Conservation (phyloP, 1,140 invertebrate genomes). For the Megathymus violae region DNA sequence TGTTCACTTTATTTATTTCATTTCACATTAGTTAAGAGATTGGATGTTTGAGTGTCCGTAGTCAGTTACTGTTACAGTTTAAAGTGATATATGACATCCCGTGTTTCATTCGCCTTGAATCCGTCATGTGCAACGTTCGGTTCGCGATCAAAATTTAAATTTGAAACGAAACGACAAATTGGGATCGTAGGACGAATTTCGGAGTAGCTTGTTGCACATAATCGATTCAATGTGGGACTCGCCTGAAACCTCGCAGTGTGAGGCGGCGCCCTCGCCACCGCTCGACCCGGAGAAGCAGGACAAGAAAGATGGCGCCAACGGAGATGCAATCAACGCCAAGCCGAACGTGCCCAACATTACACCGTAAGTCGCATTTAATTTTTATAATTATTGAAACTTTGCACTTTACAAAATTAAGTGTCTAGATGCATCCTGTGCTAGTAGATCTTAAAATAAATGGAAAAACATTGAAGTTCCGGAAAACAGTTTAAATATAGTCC, state of each 20-base stretch:
- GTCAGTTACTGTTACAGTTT: constrained; percentile 76
- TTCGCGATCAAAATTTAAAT: constrained; percentile 63
- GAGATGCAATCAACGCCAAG: constrained; percentile 76
- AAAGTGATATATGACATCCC: constrained; percentile 83
- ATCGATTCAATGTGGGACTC: constrained; percentile 85
- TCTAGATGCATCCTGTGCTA: too few relatives aligned
- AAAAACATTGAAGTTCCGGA: too few relatives aligned
- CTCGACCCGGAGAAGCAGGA: constrained; percentile 71
- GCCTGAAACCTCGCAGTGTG: constrained; percentile 84
- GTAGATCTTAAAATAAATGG: too few relatives aligned
- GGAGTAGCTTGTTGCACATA: constrained; percentile 85
- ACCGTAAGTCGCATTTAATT: constrained; percentile 61
- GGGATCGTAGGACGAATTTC: constrained; percentile 81
- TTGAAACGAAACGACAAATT: constrained; percentile 59
- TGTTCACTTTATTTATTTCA: constrained; percentile 74
- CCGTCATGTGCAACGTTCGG: constrained; percentile 82
- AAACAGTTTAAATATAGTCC: too few relatives aligned
- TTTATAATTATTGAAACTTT: background rate
- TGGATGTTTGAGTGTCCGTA: constrained; percentile 82
- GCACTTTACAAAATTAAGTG: too few relatives aligned
- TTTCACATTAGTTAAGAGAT: constrained; percentile 74
- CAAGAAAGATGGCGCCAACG: constrained; percentile 74
- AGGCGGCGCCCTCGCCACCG: constrained; percentile 70
- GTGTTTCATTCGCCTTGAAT: constrained; percentile 84
- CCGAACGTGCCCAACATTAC: constrained; percentile 68